Conservation (phyloP, 2,113 vertebrate genomes). For the Sarotherodon lohbergeri region DNA sequence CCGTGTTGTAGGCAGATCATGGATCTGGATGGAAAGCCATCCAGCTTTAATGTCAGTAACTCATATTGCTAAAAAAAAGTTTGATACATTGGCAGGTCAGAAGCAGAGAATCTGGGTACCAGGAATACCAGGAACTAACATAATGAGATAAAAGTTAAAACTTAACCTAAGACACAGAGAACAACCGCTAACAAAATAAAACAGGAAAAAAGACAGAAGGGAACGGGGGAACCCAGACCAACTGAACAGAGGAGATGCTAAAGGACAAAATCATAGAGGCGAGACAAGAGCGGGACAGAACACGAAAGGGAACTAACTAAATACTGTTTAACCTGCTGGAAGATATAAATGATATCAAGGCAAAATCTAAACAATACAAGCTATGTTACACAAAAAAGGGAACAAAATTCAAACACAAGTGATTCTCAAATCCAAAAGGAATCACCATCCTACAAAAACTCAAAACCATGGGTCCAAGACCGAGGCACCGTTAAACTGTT, state of each 20-base stretch:
- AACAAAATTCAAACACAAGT: background rate
- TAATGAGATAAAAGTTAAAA: background rate
- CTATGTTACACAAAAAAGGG: background rate
- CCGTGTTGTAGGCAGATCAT: background rate
- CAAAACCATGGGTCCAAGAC: background rate
- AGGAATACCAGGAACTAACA: background rate
- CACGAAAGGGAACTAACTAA: background rate
- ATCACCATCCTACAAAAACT: background rate
- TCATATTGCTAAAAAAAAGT: background rate
- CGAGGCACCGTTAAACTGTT: background rate
- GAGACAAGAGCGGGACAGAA: background rate
- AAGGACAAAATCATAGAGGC: background rate
- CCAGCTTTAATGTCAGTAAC: background rate
- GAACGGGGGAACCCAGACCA: accelerated
- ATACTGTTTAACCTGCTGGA: background rate
- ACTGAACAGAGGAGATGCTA: background rate
- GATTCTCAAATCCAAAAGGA: background rate
- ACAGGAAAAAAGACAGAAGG: background rate
- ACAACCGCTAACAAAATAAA: background rate
- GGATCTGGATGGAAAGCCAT: background rate
- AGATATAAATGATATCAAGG: background rate
- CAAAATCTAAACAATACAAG: background rate
- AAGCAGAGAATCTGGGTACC: background rate
- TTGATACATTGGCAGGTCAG: background rate
- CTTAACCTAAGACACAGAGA: background rate